Evolutionary conservation across 2,888 invertebrate species (phyloP), one percentile per base, ranked within the genome.

Genomic region (Tetragnatha montana): DNA sequence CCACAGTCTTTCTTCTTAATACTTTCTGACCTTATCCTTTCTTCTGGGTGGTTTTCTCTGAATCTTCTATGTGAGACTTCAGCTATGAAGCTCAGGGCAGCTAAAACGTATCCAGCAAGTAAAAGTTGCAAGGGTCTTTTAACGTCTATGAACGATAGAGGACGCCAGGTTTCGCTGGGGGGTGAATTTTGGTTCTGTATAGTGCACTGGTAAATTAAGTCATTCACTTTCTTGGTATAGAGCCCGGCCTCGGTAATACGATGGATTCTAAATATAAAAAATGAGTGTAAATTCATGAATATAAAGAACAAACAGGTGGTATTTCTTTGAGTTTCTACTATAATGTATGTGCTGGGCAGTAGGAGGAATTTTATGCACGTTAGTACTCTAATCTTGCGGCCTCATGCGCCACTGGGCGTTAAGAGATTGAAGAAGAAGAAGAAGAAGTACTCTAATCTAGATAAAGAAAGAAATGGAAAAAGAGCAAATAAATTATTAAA

Each of bases 231-330:
- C 49, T 86, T 86, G 35, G 14, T 8, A 8, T 21, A 21, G 10
- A 86, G 35, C 0, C 80, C 86, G 14, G 80, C 22, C 21, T 73
- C 86, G 0, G 10, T 47, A n/a, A 86, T 73, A 10, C 80, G 79
- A 19, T 74, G 73, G 69, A 86, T 86, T 3, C 86, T 86, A 1
- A 68, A 84, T 1, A 76, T 6, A 50, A 35, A 51, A 51, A 1
- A 50, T 6, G 60, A 68, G 10, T 17, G 60, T 12, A 60, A 60
- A 60, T 12, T 17, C 6, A 60, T 7, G 60, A 60, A 8, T 60
- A 35, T 35, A 2, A 4, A 35, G 35, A 35, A 35, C 35, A 35
- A 35, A 35, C 35, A 35, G 35, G 35, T 35, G 4, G 35, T 35
- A 35, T 35, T 35, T 35, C 35, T 2, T 35, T 35, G 35, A 1